phyloP scores from a whole-genome alignment of 2,113 vertebrate genomes.

The Acrocephalus arundinaceus region DNA sequence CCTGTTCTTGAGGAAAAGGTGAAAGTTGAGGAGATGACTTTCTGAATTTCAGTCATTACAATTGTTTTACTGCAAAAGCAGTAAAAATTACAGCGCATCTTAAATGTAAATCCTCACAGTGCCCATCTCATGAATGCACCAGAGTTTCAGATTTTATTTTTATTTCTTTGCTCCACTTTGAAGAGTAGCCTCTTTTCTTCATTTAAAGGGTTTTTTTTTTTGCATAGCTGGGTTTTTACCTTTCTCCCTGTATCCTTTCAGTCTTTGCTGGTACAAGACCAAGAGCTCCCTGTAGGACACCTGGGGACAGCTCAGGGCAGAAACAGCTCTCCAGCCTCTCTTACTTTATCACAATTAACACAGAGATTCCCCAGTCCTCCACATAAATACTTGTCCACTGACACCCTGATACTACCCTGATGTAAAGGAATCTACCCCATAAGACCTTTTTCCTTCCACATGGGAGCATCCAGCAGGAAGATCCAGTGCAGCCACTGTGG shows the following conservation, averaged over 20 bases:
- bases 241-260: background rate
- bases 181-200: background rate
- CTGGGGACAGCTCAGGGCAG: background rate
- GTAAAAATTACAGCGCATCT: background rate
- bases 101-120: background rate
- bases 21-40: background rate
- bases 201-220: background rate
- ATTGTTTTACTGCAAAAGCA: background rate
- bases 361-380: background rate
- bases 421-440: background rate
- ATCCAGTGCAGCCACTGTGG: background rate
- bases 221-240: background rate
- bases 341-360: background rate
- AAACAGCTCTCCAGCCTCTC: background rate
- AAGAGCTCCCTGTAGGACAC: accelerated
- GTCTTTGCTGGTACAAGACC: background rate
- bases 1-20: background rate
- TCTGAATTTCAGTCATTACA: background rate
- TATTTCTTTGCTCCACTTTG: background rate
- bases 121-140: background rate
- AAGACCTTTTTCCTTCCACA: background rate
- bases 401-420: background rate
- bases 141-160: background rate
- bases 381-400: accelerated
- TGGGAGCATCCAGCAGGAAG: background rate